These are phyloP conservation scores for Myrmophylax atrothorax DNA, from an alignment of 2,113 vertebrate genomes.

Conservation along the genomic window DNA sequence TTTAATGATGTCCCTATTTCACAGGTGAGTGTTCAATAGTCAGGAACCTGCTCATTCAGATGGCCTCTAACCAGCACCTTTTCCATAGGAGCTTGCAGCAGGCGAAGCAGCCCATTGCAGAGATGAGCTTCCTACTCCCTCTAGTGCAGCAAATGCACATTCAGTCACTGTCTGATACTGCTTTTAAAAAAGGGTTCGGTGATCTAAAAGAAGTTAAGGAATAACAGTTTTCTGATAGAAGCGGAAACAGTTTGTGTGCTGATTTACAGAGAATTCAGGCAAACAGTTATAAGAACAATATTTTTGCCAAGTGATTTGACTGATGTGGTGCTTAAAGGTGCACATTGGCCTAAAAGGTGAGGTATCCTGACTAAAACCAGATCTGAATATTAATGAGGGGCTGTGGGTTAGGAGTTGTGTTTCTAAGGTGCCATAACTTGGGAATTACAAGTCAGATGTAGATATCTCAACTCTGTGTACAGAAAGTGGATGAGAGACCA, in stretches of 20 bases:
- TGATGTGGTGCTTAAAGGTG: not conserved
- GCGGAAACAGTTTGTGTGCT: not conserved
- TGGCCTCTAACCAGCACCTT: accelerated
- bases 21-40: not conserved
- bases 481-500: not conserved
- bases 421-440: not conserved
- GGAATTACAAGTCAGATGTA: not conserved
- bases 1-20: not conserved
- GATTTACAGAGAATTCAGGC: not conserved
- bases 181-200: not conserved
- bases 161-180: not conserved
- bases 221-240: not conserved
- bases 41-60: not conserved
- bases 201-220: not conserved
- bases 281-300: not conserved
- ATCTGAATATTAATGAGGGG: not conserved
- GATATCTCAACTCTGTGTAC: not conserved
- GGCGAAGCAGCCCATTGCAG: not conserved
- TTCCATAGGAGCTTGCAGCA: not conserved
- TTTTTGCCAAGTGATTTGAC: not conserved
- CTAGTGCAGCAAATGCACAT: slow-evolving; percentile 42
- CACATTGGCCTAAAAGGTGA: not conserved
- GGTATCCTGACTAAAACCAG: not conserved
- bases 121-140: slow-evolving; percentile 38
- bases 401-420: not conserved